These are phyloP conservation scores for Drosophila ogumai DNA, from an alignment of 1,140 invertebrate genomes.

Conservation along the genomic window DNA sequence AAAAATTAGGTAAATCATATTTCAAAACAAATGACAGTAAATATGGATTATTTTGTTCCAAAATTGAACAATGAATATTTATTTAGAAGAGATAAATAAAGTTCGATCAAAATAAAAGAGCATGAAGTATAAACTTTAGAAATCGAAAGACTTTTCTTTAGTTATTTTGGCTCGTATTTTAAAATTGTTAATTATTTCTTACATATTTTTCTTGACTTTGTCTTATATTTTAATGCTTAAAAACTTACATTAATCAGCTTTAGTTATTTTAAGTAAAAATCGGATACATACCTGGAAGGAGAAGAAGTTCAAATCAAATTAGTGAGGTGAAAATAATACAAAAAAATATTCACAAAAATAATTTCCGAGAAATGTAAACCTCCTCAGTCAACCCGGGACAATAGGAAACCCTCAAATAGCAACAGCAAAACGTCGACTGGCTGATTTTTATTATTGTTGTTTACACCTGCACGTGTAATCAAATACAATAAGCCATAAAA, in stretches of 20 bases:
- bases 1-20: conserved; percentile 1
- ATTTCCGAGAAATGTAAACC: conserved; percentile 47
- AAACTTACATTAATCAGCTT: conserved; percentile 19
- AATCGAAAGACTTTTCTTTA: neutral
- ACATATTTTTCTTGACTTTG: neutral
- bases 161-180: neutral
- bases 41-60: neutral
- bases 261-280: neutral
- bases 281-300: conserved; percentile 59
- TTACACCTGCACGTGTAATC: conserved; percentile 74
- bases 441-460: conserved; percentile 51
- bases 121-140: neutral
- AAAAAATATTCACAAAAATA: conserved; percentile 6
- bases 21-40: neutral
- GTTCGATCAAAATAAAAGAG: neutral
- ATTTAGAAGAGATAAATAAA: neutral
- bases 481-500: conserved; percentile 81
- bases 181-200: neutral
- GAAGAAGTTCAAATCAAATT: conserved; percentile 31
- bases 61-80: neutral
- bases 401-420: conserved; percentile 59
- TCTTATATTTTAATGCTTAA: neutral
- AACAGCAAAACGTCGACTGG: conserved; percentile 34
- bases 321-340: conserved; percentile 10
- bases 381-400: conserved; percentile 18